Evolutionary conservation across 1,140 invertebrate genomes (phyloP), one percentile per base, ranked within the genome.

Genomic region (Trichogramma pretiosum): DNA sequence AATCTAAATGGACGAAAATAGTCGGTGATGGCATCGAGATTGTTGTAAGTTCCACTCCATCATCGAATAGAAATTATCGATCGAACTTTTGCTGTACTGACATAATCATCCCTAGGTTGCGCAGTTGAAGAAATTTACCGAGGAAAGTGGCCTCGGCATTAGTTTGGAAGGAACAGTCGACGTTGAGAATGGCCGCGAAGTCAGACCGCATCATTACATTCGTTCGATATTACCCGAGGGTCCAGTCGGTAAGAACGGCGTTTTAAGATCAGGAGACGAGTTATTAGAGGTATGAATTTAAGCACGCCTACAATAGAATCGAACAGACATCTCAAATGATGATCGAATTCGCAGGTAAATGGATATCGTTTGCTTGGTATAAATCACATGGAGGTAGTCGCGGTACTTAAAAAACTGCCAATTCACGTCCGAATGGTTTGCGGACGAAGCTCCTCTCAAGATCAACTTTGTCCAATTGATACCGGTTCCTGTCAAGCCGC

Each of bases 111-210:
- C 23, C 14, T 48, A 82, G 79, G 79, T 94, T 46, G 90, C 88
- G 1, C 83, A 89, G 59, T 72, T 87, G 57, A 87, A 80, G 62
- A 96, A 89, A 74, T 91, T 82, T 67, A 84, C 80, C 50, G 88
- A 84, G 69, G 86, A 78, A 57, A 89, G 92, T 50, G 93, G 93
- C 14, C 76, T 98, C 19, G 94, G 94, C 8, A 97, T 98, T 51
- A 93, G 90, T 46, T 74, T 98, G 39, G 94, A 98, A 68, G 95
- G 94, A 37, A 98, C 94, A 0, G 94, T 95, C 16, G 92, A 95
- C 61, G 87, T 94, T 28, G 89, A 93, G 65, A 88, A 91, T 53
- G 91, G 90, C 3, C 77, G 83, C 17, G 88, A 95, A 79, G 85
- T 94, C 45, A 76, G 92, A 54, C 85, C 92, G 37, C 86, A 98